These are phyloP conservation scores for Tubulanus polymorphus DNA, from an alignment of 2,888 invertebrate species.

Conservation along the genomic window DNA sequence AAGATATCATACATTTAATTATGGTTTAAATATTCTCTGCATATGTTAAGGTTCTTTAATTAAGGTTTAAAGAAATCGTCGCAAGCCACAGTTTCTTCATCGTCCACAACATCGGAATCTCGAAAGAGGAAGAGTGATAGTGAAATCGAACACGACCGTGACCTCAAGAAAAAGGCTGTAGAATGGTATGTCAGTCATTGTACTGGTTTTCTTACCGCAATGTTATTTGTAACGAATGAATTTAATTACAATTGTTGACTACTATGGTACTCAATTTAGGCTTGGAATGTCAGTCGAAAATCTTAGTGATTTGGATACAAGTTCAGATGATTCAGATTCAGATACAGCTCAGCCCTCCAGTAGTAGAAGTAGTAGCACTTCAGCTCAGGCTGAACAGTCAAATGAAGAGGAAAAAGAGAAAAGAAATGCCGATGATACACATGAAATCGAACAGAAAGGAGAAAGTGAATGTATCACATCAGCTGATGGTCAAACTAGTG, in stretches of 20 bases:
- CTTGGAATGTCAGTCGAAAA: constrained; percentile 23
- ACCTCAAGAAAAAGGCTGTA: constrained; percentile 18
- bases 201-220: not conserved
- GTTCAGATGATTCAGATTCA: constrained; percentile 1
- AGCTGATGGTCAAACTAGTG: no score
- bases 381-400: no score
- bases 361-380: no score
- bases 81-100: not conserved
- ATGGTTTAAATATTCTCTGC: not conserved
- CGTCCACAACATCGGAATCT: not conserved
- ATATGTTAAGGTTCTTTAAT: not conserved
- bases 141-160: not conserved
- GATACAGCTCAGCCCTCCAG: no score
- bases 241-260: no score
- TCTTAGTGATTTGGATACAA: constrained; percentile 8
- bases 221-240: not conserved
- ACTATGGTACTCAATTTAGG: constrained; percentile 18
- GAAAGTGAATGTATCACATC: no score
- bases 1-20: not conserved
- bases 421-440: no score
- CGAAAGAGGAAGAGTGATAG: not conserved
- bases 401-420: no score
- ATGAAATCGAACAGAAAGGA: no score
- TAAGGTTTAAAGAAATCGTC: not conserved
- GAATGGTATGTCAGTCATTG: constrained; percentile 27